Evolutionary conservation across 2,888 invertebrate genomes (phyloP), one percentile per base, ranked within the genome.

Genomic region (Didymodactylos carnosus): DNA sequence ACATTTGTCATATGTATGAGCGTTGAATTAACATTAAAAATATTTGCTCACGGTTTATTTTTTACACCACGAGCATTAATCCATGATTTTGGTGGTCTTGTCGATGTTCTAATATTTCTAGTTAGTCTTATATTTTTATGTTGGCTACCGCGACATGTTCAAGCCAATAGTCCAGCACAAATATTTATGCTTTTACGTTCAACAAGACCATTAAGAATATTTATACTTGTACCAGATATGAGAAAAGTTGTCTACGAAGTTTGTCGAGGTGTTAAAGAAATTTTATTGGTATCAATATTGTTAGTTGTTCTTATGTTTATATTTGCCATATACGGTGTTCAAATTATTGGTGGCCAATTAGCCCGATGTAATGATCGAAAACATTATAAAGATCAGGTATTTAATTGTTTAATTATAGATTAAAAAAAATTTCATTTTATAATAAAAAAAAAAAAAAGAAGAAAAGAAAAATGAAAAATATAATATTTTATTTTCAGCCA

Each of bases 41-140:
- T 97, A 76, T 85, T 97, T 73, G 95, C 98, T 0, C 94, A 98
- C 83, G 98, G 98, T 0, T 85, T 99, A 46, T 92, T 99, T 82
- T 99, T 99, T 82, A 99, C 98, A 0, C 98, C 98, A 0, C 97
- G 97, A 84, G 98, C 98, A 0, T 91, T 97, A 78, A 90, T 99
- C 51, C 91, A 94, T 85, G 98, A 99, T 82, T 92, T 94, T 27
- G 94, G 95, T 27, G 94, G 97, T 0, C 89, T 94, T 19, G 86
- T 98, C 78, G 98, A 98, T 82, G 90, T 98, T 14, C 97, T 97
- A 80, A 97, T 98, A 79, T 99, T 94, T 82, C 88, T 92, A 78
- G 97, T 92, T 13, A 94, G 94, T 77, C 87, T 98, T 43, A 90
- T 93, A 69, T 98, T 97, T 83, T 87, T 97, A 51, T 90, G 90